phyloP scores from a whole-genome alignment of 2,888 invertebrate genomes.

The Spodoptera littoralis region DNA sequence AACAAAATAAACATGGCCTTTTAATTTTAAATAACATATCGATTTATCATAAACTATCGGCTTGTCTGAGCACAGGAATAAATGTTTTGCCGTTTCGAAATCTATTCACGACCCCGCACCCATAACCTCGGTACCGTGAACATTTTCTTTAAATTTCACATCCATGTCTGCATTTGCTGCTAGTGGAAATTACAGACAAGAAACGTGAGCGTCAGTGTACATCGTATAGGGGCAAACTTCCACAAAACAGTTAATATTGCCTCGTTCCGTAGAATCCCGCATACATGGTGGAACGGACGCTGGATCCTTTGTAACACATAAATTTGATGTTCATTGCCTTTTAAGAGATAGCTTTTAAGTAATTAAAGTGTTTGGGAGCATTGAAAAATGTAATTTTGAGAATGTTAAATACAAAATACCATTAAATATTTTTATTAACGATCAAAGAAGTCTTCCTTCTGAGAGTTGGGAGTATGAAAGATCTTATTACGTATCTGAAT shows the following conservation, averaged over 20 bases:
- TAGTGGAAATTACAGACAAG: constrained; percentile 7
- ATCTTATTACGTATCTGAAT: too few relatives aligned
- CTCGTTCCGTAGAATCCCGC: constrained; percentile 16
- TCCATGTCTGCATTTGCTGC: constrained; percentile 39
- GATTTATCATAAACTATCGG: constrained; percentile 46
- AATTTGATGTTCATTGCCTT: constrained; percentile 62
- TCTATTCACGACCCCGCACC: constrained; percentile 27
- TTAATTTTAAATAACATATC: constrained; percentile 48
- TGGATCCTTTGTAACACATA: constrained; percentile 55
- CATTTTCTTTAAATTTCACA: constrained; percentile 16
- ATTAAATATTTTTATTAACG: constrained; percentile 5
- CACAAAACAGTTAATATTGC: constrained; percentile 8
- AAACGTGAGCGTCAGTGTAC: constrained; percentile 43
- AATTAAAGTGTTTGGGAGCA: constrained; percentile 67
- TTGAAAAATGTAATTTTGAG: constrained; percentile 27
- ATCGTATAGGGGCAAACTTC: constrained; percentile 18
- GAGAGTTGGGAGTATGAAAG: too few relatives aligned
- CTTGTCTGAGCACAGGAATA: constrained; percentile 34
- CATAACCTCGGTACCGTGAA: neutral
- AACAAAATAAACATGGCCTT: constrained; percentile 32
- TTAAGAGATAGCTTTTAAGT: constrained; percentile 70
- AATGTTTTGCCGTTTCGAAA: constrained; percentile 30
- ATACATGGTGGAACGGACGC: constrained; percentile 23
- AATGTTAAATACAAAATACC: neutral
- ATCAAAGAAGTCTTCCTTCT: too few relatives aligned